Percentiles rank a stretch among this genome's conserved stretches.
Conservation (phyloP, 1,140 invertebrate species). For the Drosophila jambulina region DNA sequence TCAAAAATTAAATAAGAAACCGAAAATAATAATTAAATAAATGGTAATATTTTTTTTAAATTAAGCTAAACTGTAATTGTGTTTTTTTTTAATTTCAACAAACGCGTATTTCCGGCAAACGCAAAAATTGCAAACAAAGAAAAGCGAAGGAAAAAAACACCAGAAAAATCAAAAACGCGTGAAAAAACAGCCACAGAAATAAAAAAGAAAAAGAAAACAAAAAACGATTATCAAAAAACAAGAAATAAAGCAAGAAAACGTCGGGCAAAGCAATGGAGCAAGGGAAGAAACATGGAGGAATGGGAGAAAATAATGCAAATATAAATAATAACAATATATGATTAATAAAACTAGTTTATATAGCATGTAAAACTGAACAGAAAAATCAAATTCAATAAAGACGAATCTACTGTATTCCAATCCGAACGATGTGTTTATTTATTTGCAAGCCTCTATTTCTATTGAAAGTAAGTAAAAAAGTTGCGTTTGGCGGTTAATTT, state of each 20-base stretch:
- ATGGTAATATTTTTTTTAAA: slow-evolving; percentile 49
- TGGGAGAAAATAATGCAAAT: slow-evolving; percentile 49
- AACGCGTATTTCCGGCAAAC: slow-evolving; percentile 8
- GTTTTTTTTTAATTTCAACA: slow-evolving; percentile 32
- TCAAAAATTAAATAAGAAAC: slow-evolving; percentile 10
- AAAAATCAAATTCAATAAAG: slow-evolving; percentile 84
- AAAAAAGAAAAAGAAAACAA: slow-evolving; percentile 15
- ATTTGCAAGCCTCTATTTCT: not conserved
- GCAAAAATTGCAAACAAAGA: slow-evolving; percentile 6
- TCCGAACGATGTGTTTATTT: slow-evolving; percentile 10
- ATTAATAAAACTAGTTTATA: slow-evolving; percentile 75
- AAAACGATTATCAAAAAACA: slow-evolving; percentile 31
- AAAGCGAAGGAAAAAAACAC: not conserved
- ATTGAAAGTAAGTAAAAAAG: not conserved
- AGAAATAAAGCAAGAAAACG: slow-evolving; percentile 6
- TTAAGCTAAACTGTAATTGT: slow-evolving; percentile 35
- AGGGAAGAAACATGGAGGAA: slow-evolving; percentile 1
- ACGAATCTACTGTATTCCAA: slow-evolving; percentile 82
- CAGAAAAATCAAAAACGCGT: slow-evolving; percentile 25
- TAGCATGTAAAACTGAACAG: slow-evolving; percentile 82
- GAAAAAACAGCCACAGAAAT: slow-evolving; percentile 13
- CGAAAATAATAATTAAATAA: slow-evolving; percentile 22
- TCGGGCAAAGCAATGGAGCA: slow-evolving; percentile 6
- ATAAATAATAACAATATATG: slow-evolving; percentile 74
- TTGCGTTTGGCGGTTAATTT: too few species aligned